Evolutionary conservation across 2,797 vertebrate species (phyloP), one percentile per base, ranked within the genome.

Genomic region (Syngnathus acus): DNA sequence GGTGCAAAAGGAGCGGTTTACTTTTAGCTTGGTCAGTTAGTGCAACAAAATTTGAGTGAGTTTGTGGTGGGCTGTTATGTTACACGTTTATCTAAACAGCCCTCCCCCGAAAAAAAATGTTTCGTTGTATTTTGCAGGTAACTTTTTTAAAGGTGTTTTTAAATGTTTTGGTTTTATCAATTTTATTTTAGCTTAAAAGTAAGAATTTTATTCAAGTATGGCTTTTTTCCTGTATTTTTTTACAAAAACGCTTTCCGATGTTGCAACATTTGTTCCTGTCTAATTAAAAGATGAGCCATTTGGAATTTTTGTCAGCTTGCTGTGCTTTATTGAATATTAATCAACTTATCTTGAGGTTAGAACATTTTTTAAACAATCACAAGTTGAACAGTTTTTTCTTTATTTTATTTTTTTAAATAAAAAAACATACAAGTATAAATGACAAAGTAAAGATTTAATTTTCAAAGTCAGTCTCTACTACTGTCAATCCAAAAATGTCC

Each of bases 71-170:
- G 58, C 58, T n/a, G 16, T n/a, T 10, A 16, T 62, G n/a, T 43
- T 45, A 42, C 59, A 59, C 8, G 37, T 21, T 42, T 1, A n/a
- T 23, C 37, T 62, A 14, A 26, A 26, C 21, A 10, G 14, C 42
- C 60, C 14, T 13, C 60, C 40, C 38, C 19, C 6, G 7, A 2
- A 3, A 9, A 32, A 1, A 32, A 57, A 6, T 0, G 23, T 32
- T 32, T 32, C 1, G 32, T 32, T 32, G 32, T 32, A 32, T 32
- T 32, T 32, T 32, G 32, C 32, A 32, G 32, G 32, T 32, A 32
- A 32, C 32, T 32, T 62, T 62, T 26, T 16, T 40, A 19, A n/a
- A 43, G 68, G 66, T 64, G 63, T 48, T 55, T 72, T 39, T 50
- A 63, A 55, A 21, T 13, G 0, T 19, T 64, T n/a, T 47, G 6